These are phyloP conservation scores for Burhinus oedicnemus DNA, from an alignment of 2,113 vertebrate genomes.

Conservation along the genomic window DNA sequence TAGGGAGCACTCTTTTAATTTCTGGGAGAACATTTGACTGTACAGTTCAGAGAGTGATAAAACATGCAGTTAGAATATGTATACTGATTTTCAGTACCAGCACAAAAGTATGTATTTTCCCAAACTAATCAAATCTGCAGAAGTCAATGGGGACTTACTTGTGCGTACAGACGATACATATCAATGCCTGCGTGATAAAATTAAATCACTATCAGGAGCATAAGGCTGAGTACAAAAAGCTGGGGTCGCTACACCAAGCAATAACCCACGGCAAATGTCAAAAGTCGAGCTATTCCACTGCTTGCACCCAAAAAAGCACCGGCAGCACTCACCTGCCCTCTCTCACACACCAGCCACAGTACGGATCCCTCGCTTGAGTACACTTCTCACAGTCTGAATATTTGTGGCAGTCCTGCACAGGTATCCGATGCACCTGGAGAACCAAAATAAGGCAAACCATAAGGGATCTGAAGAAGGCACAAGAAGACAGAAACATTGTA, in stretches of 20 bases:
- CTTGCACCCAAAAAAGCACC: neutral
- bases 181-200: neutral
- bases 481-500: neutral
- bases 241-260: accelerated
- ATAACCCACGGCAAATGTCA: neutral
- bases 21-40: neutral
- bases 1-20: neutral
- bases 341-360: conserved; percentile 95
- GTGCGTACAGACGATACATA: neutral
- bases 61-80: neutral
- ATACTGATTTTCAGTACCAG: neutral
- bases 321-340: conserved; percentile 82
- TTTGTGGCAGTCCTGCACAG: conserved; percentile 87
- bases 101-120: neutral
- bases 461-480: neutral
- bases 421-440: conserved; percentile 78
- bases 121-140: neutral
- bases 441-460: neutral
- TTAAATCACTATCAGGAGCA: neutral
- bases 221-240: neutral
- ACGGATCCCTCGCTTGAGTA: conserved; percentile 83
- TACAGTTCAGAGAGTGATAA: neutral
- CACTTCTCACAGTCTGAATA: conserved; percentile 83
- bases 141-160: neutral
- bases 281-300: neutral